Conservation (phyloP, 2,113 vertebrate genomes). For the Muntiacus muntjak region DNA sequence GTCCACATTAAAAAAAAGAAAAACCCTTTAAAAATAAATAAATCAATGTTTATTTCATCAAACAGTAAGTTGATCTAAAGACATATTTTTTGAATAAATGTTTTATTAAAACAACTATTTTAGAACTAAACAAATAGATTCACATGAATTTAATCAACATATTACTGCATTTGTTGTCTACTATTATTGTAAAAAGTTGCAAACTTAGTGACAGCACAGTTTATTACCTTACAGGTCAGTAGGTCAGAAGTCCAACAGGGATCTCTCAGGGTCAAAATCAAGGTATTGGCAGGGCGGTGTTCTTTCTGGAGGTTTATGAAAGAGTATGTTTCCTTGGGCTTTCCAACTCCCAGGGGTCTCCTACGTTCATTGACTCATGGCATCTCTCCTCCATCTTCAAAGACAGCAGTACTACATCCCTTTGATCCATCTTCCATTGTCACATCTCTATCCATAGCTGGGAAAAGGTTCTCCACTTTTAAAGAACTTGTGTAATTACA, state of each 20-base stretch:
- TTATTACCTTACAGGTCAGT: background rate
- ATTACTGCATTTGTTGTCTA: background rate
- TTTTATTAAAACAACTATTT: background rate
- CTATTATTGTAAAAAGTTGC: background rate
- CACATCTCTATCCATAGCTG: background rate
- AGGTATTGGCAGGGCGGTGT: no score
- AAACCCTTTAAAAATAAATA: background rate
- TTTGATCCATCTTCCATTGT: background rate
- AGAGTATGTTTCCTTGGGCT: background rate
- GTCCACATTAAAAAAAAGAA: background rate
- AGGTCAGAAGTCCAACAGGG: background rate
- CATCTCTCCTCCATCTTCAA: background rate
- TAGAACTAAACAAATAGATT: background rate
- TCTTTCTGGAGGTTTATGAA: background rate
- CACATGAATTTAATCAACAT: background rate
- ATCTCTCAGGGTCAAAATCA: background rate
- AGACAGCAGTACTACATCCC: background rate
- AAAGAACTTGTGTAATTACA: background rate
- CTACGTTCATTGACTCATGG: background rate
- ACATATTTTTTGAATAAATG: background rate
- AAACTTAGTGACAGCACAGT: background rate
- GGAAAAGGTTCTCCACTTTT: background rate
- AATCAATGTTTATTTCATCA: background rate
- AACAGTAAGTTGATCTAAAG: background rate
- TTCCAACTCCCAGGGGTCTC: background rate